phyloP scores from a whole-genome alignment of 1,140 invertebrate species.

The Batillaria attramentaria region DNA sequence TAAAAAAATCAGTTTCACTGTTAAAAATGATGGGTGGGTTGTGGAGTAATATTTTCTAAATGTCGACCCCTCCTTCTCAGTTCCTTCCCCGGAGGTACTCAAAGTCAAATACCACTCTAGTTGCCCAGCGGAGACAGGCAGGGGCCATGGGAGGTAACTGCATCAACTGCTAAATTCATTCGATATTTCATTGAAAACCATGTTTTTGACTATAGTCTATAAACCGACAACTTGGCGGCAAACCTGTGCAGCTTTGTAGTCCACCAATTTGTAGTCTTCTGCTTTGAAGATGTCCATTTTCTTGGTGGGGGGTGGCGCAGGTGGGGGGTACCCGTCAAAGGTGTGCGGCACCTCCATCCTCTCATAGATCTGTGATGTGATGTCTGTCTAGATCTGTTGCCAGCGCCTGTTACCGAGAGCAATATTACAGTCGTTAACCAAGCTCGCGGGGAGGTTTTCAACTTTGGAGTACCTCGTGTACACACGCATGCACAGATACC shows the following conservation, averaged over 20 bases:
- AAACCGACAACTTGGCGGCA: neutral
- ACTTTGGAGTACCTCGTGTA: no score
- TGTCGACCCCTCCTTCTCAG: neutral
- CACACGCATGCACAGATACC: neutral
- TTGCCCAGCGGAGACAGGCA: neutral
- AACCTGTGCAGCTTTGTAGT: neutral
- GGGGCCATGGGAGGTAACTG: no score
- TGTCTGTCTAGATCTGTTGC: neutral
- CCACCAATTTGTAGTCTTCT: neutral
- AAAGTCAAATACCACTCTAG: neutral
- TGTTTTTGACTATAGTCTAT: neutral
- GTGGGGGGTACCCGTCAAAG: neutral
- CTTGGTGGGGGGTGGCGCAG: neutral
- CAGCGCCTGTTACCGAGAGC: neutral
- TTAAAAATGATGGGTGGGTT: neutral
- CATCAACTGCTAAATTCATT: no score
- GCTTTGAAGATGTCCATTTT: neutral
- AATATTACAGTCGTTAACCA: neutral
- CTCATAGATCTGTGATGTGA: neutral
- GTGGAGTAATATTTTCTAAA: neutral
- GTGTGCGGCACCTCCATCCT: slow-evolving; percentile 4
- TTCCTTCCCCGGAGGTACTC: neutral
- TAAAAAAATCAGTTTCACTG: neutral
- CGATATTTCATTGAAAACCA: neutral
- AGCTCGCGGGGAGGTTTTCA: no score